phyloP scores from a whole-genome alignment of 2,113 vertebrate genomes.

The Xiphophorus maculatus region DNA sequence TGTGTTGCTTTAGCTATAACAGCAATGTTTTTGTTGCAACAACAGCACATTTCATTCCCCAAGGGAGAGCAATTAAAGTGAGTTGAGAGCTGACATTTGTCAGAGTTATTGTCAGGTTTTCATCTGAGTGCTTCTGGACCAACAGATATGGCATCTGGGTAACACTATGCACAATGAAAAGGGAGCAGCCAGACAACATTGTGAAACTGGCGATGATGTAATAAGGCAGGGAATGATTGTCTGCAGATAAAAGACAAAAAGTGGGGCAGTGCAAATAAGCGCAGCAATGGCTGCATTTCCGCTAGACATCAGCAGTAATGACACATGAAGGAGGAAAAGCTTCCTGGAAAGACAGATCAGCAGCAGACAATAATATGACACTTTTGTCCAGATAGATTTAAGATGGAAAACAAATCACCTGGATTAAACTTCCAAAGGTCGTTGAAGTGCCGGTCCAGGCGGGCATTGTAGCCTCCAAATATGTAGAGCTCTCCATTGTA shows the following conservation, averaged over 20 bases:
- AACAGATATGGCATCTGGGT: constrained; percentile 8
- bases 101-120: constrained; percentile 11
- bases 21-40: constrained; percentile 7
- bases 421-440: constrained; percentile 99
- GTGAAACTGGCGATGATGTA: constrained; percentile 24
- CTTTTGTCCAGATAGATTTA: background rate
- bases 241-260: constrained; percentile 31
- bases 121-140: constrained; percentile 8
- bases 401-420: constrained; percentile 78
- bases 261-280: constrained; percentile 35
- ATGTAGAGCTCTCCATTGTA: constrained; percentile 95
- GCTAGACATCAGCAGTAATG: constrained; percentile 13
- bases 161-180: constrained; percentile 6
- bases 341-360: background rate
- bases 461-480: constrained; percentile 97
- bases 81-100: constrained; percentile 33
- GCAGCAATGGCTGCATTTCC: constrained; percentile 7
- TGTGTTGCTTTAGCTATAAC: constrained; percentile 1
- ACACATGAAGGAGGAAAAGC: background rate
- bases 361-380: background rate
- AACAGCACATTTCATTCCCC: constrained; percentile 10
- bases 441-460: constrained; percentile 95
- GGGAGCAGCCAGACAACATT: constrained; percentile 16
- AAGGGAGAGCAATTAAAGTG: constrained; percentile 3
- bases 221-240: constrained; percentile 13